phyloP scores from a whole-genome alignment of 2,888 invertebrate genomes.

The Frankliniella fusca region DNA sequence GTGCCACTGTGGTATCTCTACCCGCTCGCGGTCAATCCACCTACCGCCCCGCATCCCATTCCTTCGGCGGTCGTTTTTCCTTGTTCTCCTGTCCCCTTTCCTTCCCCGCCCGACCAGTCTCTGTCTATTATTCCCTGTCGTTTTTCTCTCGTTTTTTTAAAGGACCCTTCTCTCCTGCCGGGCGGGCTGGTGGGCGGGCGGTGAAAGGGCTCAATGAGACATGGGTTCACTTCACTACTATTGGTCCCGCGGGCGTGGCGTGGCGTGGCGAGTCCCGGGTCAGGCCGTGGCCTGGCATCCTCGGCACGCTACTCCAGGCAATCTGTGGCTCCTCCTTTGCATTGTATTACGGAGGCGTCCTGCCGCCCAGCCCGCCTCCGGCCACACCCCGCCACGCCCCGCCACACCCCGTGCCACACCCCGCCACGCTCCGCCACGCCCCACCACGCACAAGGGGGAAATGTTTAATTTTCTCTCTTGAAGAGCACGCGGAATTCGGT shows the following conservation, averaged over 20 bases:
- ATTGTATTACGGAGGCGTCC: background rate
- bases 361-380: background rate
- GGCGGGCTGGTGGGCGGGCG: background rate
- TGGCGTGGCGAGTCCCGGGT: background rate
- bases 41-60: too few species aligned
- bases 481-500: background rate
- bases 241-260: background rate
- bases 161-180: background rate
- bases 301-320: background rate
- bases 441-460: background rate
- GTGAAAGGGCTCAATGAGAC: background rate
- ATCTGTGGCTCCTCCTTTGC: slow-evolving; percentile 10
- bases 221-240: background rate
- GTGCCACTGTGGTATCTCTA: too few species aligned
- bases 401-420: too few species aligned
- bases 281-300: background rate
- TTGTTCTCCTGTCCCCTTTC: too few species aligned
- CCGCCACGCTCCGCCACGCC: too few species aligned
- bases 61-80: too few species aligned
- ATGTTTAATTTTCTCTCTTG: slow-evolving; percentile 1
- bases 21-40: too few species aligned
- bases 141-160: too few species aligned
- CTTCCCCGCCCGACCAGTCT: too few species aligned
- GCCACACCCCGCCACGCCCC: too few species aligned
- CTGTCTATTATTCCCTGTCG: too few species aligned